phyloP scores from a whole-genome alignment of 2,797 vertebrate genomes.

The Semotilus atromaculatus region DNA sequence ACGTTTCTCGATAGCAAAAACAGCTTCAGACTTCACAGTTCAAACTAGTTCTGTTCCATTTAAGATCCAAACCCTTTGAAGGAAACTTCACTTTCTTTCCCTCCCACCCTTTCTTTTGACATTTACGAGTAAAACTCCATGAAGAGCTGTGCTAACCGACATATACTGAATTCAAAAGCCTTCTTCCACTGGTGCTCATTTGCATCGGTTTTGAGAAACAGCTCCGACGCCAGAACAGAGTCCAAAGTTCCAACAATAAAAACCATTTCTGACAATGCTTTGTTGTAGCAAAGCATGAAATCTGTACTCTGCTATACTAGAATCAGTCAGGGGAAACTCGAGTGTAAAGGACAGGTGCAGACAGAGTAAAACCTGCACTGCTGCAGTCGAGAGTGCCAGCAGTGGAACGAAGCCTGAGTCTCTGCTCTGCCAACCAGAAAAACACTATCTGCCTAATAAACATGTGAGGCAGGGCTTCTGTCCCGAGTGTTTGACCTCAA shows the following conservation, averaged over 20 bases:
- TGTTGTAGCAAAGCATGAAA: constrained; percentile 21
- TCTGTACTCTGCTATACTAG: constrained; percentile 1
- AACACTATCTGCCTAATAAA: constrained; percentile 52
- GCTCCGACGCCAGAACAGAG: constrained; percentile 5
- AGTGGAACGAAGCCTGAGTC: constrained; percentile 21
- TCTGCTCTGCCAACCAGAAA: constrained; percentile 58
- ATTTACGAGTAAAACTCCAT: constrained; percentile 36
- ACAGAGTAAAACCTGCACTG: constrained; percentile 22
- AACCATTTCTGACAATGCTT: neutral
- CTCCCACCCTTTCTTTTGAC: constrained; percentile 32
- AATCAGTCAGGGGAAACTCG: neutral
- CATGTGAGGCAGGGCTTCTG: constrained; percentile 37
- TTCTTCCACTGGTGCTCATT: constrained; percentile 12
- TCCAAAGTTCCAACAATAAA: constrained; percentile 24
- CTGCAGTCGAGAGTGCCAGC: neutral
- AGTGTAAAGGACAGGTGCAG: constrained; percentile 47
- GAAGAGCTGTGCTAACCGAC: constrained; percentile 8
- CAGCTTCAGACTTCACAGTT: constrained; percentile 21
- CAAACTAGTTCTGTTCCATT: constrained; percentile 12
- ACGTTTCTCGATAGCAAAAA: constrained; percentile 14
- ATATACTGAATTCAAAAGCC: neutral
- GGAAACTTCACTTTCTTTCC: constrained; percentile 25
- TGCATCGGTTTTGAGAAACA: constrained; percentile 3
- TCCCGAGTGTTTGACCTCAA: constrained; percentile 44
- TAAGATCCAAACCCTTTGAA: constrained; percentile 30